Percentiles rank a stretch among this genome's conserved stretches.
Evolutionary conservation across 2,888 invertebrate genomes (phyloP).

Genomic region (Hirtodrosophila cameraria): DNA sequence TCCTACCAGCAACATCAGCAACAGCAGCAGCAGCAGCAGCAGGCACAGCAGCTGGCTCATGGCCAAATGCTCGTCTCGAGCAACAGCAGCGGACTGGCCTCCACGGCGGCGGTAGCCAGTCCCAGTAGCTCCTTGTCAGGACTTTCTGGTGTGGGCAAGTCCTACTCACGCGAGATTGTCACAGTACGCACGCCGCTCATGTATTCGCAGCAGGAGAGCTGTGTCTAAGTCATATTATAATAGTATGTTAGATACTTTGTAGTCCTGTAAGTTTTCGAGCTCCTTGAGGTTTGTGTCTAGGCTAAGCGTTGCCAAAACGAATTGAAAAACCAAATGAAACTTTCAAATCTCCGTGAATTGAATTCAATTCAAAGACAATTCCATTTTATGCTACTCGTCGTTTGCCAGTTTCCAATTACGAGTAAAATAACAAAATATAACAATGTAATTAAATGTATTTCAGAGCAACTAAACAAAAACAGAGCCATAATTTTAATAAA

Average conservation of each 20-base stretch:
- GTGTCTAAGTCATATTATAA: constrained; percentile 86
- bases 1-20: constrained; percentile 82
- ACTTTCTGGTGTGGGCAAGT: constrained; percentile 83
- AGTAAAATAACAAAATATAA: constrained; percentile 10
- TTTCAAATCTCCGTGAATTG: constrained; percentile 18
- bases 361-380: neutral
- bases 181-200: constrained; percentile 88
- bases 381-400: constrained; percentile 13
- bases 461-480: constrained; percentile 10
- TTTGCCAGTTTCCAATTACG: constrained; percentile 35
- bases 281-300: constrained; percentile 75
- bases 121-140: constrained; percentile 82
- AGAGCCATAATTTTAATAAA: constrained; percentile 14
- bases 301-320: constrained; percentile 73
- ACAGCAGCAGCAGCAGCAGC: constrained; percentile 70
- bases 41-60: constrained; percentile 66
- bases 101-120: constrained; percentile 81
- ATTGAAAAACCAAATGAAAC: constrained; percentile 33
- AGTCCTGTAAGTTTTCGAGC: constrained; percentile 44
- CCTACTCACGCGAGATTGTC: constrained; percentile 87
- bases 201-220: constrained; percentile 88
- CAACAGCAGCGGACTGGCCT: constrained; percentile 79
- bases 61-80: constrained; percentile 81
- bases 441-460: constrained; percentile 34
- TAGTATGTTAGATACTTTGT: too few relatives aligned